Evolutionary conservation across 2,113 vertebrate genomes (phyloP).

Genomic region (Rhadina sibilatrix): DNA sequence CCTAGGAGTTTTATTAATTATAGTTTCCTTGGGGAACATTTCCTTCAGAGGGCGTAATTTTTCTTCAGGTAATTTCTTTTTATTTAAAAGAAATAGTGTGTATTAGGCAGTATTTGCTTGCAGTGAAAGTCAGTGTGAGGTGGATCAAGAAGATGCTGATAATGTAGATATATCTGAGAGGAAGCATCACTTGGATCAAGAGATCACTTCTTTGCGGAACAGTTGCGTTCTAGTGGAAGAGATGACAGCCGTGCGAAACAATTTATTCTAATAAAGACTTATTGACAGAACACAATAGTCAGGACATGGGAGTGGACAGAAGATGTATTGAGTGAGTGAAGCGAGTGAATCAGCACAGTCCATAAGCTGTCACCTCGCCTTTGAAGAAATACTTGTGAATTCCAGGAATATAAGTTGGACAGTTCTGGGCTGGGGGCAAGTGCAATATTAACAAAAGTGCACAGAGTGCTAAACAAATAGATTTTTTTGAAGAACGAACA

Average conservation of each 20-base stretch:
- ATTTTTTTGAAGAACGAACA: neutral
- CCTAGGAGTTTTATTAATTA: neutral
- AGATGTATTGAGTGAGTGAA: neutral
- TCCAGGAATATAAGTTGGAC: neutral
- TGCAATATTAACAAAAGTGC: neutral
- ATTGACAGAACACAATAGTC: slow-evolving; percentile 18
- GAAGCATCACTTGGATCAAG: neutral
- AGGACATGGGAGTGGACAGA: slow-evolving; percentile 36
- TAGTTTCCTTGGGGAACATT: neutral
- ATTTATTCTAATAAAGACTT: slow-evolving; percentile 39
- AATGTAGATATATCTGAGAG: neutral
- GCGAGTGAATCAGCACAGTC: neutral
- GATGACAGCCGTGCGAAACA: neutral
- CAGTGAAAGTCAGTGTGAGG: neutral
- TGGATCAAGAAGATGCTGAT: neutral
- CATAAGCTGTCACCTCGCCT: neutral
- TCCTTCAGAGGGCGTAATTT: neutral
- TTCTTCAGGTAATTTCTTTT: neutral
- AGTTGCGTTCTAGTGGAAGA: neutral
- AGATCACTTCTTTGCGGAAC: neutral
- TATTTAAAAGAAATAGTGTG: neutral
- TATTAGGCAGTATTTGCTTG: neutral
- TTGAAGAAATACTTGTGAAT: slow-evolving; percentile 12
- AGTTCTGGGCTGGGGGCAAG: neutral
- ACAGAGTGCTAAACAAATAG: neutral